Conservation (phyloP, 2,888 invertebrate genomes). For the Caenorhabditis sp. region DNA sequence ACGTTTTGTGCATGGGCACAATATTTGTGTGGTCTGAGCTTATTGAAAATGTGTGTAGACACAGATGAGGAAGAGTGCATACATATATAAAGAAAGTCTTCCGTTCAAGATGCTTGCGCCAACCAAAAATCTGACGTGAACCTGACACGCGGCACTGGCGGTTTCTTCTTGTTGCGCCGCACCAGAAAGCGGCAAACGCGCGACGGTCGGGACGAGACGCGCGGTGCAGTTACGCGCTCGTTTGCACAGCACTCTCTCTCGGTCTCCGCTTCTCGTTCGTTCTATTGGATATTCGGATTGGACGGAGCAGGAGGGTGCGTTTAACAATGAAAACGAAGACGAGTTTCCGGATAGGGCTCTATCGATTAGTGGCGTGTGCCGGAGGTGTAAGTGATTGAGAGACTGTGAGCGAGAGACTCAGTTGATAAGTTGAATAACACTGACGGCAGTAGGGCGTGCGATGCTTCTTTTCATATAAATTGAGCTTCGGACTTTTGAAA, state of each 20-base stretch:
- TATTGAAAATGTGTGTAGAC: neutral
- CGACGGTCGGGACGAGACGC: constrained; percentile 1
- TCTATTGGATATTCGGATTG: constrained; percentile 28
- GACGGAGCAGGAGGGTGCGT: constrained; percentile 2
- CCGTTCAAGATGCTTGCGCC: neutral
- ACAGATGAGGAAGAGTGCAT: neutral
- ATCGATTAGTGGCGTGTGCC: constrained; percentile 32
- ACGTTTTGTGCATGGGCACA: constrained; percentile 12
- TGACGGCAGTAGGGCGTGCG: too few species aligned
- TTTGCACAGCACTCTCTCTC: constrained; percentile 45
- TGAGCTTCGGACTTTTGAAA: too few species aligned
- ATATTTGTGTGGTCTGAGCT: neutral
- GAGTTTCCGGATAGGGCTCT: constrained; percentile 26
- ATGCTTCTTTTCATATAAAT: too few species aligned
- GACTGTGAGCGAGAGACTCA: neutral
- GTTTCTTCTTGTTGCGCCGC: constrained; percentile 7
- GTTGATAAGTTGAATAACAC: too few species aligned
- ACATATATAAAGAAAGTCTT: neutral
- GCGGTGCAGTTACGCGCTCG: constrained; percentile 26
- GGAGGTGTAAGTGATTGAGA: constrained; percentile 13
- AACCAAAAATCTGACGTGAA: constrained; percentile 10
- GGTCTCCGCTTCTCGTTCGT: constrained; percentile 4
- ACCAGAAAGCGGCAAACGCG: constrained; percentile 16
- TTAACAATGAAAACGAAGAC: constrained; percentile 19
- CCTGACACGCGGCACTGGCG: neutral